A percentile compares a stretch with the other conserved stretches of the same genome.
phyloP scores from a whole-genome alignment of 2,888 invertebrate genomes.

The Tryphoninae sp. region DNA sequence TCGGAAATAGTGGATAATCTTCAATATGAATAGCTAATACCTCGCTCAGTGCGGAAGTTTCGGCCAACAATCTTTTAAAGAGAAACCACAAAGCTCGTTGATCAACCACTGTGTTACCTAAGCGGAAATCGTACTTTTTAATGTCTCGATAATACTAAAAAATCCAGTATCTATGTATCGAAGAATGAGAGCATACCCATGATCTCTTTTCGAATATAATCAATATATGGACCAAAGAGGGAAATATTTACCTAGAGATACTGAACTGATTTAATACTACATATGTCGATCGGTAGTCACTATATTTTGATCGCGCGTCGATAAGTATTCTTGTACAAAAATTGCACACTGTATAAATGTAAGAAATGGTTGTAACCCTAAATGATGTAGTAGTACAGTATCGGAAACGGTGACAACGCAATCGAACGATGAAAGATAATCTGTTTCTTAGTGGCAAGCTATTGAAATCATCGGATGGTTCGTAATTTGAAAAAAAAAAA shows the following conservation, averaged over 20 bases:
- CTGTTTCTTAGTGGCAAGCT: not conserved
- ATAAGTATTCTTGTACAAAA: slow-evolving; percentile 50
- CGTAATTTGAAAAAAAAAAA: slow-evolving; percentile 22
- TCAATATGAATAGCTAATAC: not conserved
- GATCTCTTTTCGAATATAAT: not conserved
- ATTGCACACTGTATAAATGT: slow-evolving; percentile 52
- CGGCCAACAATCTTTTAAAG: not conserved
- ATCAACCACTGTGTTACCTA: not conserved
- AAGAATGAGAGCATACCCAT: not conserved
- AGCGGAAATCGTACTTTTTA: slow-evolving; percentile 15
- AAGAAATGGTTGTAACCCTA: slow-evolving; percentile 52
- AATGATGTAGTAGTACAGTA: slow-evolving; percentile 10
- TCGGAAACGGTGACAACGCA: slow-evolving; percentile 17
- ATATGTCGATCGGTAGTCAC: slow-evolving; percentile 44
- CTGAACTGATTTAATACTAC: slow-evolving; percentile 14
- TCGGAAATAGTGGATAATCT: slow-evolving; percentile 10
- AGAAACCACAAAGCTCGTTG: not conserved
- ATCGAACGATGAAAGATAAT: slow-evolving; percentile 11
- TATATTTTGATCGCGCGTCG: slow-evolving; percentile 54
- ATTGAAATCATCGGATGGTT: slow-evolving; percentile 19
- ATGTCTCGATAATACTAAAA: slow-evolving; percentile 2
- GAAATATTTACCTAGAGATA: slow-evolving; percentile 15
- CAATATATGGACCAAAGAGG: slow-evolving; percentile 34
- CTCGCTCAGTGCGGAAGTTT: not conserved
- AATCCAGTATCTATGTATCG: not conserved